Evolutionary conservation across 37 sponge, comb jelly and placozoan species (phyloP).

Genomic region (Theonella swinhoei): DNA sequence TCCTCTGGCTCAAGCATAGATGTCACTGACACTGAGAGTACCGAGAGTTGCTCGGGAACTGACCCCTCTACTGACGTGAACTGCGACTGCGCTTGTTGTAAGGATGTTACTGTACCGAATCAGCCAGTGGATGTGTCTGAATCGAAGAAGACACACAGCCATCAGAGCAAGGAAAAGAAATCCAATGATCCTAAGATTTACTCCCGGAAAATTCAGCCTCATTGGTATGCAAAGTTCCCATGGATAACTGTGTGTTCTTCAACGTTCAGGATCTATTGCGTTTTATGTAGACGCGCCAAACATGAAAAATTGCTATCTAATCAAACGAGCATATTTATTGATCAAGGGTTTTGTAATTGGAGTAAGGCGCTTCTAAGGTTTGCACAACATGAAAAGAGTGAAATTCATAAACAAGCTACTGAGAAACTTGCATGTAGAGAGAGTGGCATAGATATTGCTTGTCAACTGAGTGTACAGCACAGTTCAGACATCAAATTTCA

Average conservation of each 20-base stretch:
- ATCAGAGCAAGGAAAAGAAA: too few species aligned
- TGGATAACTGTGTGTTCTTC: constrained; percentile 62
- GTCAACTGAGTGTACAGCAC: background rate
- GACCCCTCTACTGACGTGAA: too few species aligned
- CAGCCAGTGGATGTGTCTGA: too few species aligned
- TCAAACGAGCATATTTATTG: background rate
- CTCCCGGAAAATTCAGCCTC: constrained; percentile 44
- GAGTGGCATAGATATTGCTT: background rate
- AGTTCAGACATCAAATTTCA: background rate
- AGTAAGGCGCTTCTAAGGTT: constrained; percentile 41
- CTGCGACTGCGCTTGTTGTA: too few species aligned
- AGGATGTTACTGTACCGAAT: too few species aligned
- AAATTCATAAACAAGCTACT: constrained; percentile 13
- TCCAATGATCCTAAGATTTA: constrained; percentile 27
- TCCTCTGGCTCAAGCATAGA: too few species aligned
- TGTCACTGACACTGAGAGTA: too few species aligned
- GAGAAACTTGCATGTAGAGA: background rate
- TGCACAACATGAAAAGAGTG: constrained; percentile 43
- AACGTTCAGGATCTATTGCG: constrained; percentile 30
- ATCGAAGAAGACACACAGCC: too few species aligned
- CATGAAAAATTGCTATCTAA: constrained; percentile 6
- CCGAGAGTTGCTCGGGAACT: too few species aligned
- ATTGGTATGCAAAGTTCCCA: constrained; percentile 47
- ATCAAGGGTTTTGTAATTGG: constrained; percentile 45
- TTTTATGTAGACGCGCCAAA: constrained; percentile 21